Evolutionary conservation across 2,797 vertebrate species (phyloP), one percentile per base, ranked within the genome.

Genomic region (Lagorchestes hirsutus): DNA sequence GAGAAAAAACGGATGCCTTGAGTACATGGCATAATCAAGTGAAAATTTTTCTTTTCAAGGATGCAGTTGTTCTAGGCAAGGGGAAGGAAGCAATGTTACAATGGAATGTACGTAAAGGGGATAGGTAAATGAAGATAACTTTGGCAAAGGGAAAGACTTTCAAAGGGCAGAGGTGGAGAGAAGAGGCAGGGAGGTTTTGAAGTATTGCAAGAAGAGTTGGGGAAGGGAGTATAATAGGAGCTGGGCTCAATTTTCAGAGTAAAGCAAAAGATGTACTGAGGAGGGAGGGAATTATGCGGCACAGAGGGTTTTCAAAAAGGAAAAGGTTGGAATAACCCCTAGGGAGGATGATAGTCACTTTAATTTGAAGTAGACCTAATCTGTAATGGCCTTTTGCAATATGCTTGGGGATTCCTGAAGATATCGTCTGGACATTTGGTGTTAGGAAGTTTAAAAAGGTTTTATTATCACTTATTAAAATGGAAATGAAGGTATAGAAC

Each of bases 1-100:
- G 93, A 87, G 1, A 95, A 62, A 94, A 82, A 92, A 34, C 74
- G 62, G 29, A 55, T 52, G 54, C n/a, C 62, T 67, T 67, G 31
- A n/a, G 40, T 74, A 16, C 59, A 67, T 67, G 59, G 14, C 0
- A 74, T 74, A n/a, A 40, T 67, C n/a, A 74, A 74, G 16, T 67
- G 67, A 40, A 74, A 13, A n/a, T 74, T 74, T 74, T 74, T 62
- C n/a, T 67, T 34, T 3, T 2, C n/a, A 40, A 40, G n/a, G n/a
- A 74, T 40, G 67, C 34, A 22, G 14, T 18, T 40, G 59, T 16
- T n/a, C 31, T 67, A 5, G 59, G 59, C 31, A 67, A 34, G 59
- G 59, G 31, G 31, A 67, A n/a, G 59, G 59, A 67, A 34, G 13
- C 31, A 67, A 1, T 34, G 13, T 67, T 67, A 40, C 14, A 74